These are phyloP conservation scores for Corbicula japonica DNA, from an alignment of 2,888 invertebrate genomes.

Conservation along the genomic window DNA sequence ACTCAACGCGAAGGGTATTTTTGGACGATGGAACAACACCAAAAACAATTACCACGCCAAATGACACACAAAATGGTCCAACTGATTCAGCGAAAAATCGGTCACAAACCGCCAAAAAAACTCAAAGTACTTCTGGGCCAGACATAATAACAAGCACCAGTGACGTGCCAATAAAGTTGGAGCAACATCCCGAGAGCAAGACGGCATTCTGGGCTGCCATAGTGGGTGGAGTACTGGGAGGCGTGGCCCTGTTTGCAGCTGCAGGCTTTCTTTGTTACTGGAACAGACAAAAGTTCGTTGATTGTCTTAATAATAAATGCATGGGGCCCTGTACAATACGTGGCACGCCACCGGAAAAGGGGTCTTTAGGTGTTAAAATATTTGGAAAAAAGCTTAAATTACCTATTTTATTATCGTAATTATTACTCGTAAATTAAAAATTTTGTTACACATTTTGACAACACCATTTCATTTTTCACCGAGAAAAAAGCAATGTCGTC, in stretches of 20 bases:
- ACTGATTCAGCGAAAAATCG: too few species aligned
- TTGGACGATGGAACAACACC: not conserved
- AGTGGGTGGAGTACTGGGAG: slow-evolving; percentile 70
- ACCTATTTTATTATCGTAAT: too few species aligned
- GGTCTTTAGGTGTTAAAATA: too few species aligned
- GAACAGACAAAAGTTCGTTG: slow-evolving; percentile 70
- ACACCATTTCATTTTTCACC: too few species aligned
- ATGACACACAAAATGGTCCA: not conserved
- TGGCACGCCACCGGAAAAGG: too few species aligned
- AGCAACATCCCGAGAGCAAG: slow-evolving; percentile 23
- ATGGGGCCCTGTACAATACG: too few species aligned
- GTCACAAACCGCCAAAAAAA: slow-evolving; percentile 4
- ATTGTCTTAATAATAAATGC: too few species aligned
- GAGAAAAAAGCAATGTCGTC: too few species aligned
- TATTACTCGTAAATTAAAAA: too few species aligned
- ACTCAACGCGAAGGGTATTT: not conserved
- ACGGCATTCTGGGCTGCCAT: slow-evolving; percentile 71
- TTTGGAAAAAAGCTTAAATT: too few species aligned
- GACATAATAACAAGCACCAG: slow-evolving; percentile 1
- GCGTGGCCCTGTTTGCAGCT: slow-evolving; percentile 57
- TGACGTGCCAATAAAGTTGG: not conserved
- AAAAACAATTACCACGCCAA: not conserved
- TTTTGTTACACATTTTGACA: too few species aligned
- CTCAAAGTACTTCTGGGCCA: not conserved
- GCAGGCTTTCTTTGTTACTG: slow-evolving; percentile 63